Percentiles rank a stretch among this genome's conserved stretches.
These are phyloP conservation scores for Anarhynchus alexandrinus DNA, from an alignment of 2,113 vertebrate genomes.

Conservation along the genomic window DNA sequence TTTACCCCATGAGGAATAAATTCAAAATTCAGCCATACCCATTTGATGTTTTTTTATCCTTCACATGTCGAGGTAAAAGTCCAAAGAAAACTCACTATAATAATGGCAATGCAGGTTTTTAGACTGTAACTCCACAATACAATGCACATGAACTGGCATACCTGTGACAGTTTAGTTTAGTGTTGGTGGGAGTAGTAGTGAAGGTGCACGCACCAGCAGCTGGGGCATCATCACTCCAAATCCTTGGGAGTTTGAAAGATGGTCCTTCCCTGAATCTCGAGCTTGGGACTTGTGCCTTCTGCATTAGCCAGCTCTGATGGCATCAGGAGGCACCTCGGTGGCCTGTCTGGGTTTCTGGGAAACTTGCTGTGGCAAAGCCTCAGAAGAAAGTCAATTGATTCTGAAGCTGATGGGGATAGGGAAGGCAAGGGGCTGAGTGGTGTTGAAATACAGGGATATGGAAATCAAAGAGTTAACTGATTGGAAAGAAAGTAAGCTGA, in stretches of 20 bases:
- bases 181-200: not conserved
- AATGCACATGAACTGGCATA: not conserved
- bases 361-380: not conserved
- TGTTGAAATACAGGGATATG: not conserved
- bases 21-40: not conserved
- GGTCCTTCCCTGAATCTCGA: not conserved
- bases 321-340: not conserved
- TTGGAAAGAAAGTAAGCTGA: not conserved
- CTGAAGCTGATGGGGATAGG: not conserved
- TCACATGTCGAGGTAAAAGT: not conserved
- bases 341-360: not conserved
- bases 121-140: not conserved
- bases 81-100: not conserved
- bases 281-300: not conserved
- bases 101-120: not conserved
- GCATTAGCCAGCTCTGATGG: not conserved
- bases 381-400: not conserved
- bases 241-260: not conserved
- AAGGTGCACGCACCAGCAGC: not conserved
- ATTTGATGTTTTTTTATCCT: not conserved
- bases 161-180: not conserved
- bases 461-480: not conserved
- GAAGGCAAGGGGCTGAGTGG: not conserved
- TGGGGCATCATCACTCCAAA: rapidly evolving
- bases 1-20: not conserved